Evolutionary conservation across 2,888 invertebrate genomes (phyloP).

Genomic region (Hylaea fasciaria): DNA sequence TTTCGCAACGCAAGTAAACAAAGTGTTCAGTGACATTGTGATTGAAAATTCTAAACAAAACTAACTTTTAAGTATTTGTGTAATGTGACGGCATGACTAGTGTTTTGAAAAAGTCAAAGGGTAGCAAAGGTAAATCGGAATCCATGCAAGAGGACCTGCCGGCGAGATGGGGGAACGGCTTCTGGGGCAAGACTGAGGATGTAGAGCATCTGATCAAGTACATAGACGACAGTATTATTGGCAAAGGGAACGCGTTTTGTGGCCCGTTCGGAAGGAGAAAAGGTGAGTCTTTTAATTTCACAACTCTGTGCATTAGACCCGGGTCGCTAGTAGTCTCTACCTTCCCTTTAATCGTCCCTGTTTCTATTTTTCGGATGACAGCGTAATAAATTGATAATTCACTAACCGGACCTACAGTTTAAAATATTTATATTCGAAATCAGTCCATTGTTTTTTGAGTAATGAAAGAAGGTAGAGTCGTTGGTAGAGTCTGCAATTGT

Average conservation of each 20-base stretch:
- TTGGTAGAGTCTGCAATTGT: neutral
- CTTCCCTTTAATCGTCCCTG: neutral
- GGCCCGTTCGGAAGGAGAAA: constrained; percentile 93
- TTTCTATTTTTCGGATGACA: neutral
- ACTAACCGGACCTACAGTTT: neutral
- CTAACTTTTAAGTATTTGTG: constrained; percentile 55
- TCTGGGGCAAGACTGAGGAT: constrained; percentile 86
- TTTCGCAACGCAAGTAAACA: constrained; percentile 39
- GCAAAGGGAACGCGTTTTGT: constrained; percentile 91
- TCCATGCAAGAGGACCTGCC: constrained; percentile 83
- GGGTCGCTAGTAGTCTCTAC: too few relatives aligned
- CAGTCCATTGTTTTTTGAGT: neutral
- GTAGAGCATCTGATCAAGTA: constrained; percentile 89
- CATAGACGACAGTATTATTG: constrained; percentile 92
- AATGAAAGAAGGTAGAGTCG: neutral
- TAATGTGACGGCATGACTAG: constrained; percentile 80
- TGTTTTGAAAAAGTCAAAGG: constrained; percentile 81
- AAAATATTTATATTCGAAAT: neutral
- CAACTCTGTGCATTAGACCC: neutral
- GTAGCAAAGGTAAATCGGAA: constrained; percentile 80
- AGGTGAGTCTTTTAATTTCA: constrained; percentile 81
- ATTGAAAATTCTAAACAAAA: constrained; percentile 31
- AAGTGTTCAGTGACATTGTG: constrained; percentile 47
- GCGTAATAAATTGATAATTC: neutral
- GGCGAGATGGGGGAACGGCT: constrained; percentile 68